A percentile compares a stretch with the other conserved stretches of the same genome.
Evolutionary conservation across 2,797 vertebrate genomes (phyloP).

Genomic region (Taeniopygia guttata): DNA sequence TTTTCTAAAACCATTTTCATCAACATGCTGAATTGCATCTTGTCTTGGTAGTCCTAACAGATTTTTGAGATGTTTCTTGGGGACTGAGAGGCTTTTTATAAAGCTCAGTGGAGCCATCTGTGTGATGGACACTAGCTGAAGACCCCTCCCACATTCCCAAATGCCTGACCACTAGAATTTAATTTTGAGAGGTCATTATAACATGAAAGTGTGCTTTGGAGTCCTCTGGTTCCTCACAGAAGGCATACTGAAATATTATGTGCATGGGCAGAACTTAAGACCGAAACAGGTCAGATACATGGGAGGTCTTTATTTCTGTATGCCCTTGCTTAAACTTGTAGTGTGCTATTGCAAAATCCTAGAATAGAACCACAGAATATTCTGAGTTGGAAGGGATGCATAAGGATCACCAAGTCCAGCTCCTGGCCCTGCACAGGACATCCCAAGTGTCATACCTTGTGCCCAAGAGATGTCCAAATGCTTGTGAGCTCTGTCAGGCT

Average conservation of each 20-base stretch:
- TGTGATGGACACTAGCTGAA: background rate
- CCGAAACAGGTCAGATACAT: background rate
- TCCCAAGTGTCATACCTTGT: background rate
- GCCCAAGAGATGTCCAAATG: background rate
- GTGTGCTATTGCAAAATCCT: background rate
- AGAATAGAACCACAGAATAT: background rate
- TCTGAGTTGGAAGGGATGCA: background rate
- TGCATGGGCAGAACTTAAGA: background rate
- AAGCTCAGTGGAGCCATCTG: background rate
- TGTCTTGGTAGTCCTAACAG: background rate
- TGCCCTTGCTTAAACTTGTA: background rate
- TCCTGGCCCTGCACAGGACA: background rate
- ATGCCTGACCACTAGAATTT: background rate
- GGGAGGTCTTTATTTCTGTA: background rate
- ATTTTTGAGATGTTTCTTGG: background rate
- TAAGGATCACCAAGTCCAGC: fast-evolving
- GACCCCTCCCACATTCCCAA: background rate
- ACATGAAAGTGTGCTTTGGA: background rate
- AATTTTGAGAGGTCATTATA: background rate
- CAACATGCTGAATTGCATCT: background rate
- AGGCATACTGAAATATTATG: background rate
- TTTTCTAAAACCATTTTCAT: background rate
- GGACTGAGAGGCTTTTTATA: background rate
- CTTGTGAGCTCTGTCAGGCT: background rate
- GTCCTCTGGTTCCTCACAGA: background rate